Evolutionary conservation across 2,797 vertebrate species (phyloP), one percentile per base, ranked within the genome.

Genomic region (Scleropages formosus): DNA sequence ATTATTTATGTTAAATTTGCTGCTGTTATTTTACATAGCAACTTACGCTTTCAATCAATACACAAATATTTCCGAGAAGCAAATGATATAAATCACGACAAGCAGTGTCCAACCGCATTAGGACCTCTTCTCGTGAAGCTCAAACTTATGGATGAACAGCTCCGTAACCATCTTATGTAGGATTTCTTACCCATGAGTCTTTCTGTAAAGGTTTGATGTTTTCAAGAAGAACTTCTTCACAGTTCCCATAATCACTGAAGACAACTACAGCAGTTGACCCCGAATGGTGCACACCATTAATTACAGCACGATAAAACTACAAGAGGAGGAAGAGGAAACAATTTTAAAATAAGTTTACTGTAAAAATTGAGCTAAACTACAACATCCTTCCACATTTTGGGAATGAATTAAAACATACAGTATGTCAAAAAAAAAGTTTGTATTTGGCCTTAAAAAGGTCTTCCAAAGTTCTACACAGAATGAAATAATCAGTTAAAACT

Each of bases 171-270:
- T n/a, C 31, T 39, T 6, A 6, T 39, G 31, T 22, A 87, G 82
- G 78, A 0, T 80, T 86, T 85, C 95, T 89, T 93, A 99, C 98
- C 96, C 95, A 91, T 10, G 88, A 83, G 77, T 97, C 95, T 85
- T 93, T 89, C 79, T 94, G 85, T 85, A 96, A 79, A 74, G 96
- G 94, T 83, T 93, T 96, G 88, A 99, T 95, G 92, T 97, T 98
- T 85, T 95, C 94, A 82, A 99, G 93, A 80, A 98, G 93, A 76
- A 99, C 95, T 83, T 99, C 97, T 92, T 99, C 98, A 58, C 98
- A 99, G 91, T 98, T 99, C 78, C 97, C 98, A 78, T 98, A 99
- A 82, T 98, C 97, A 75, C 93, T 93, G 87, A 99, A 99, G 67
- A 97, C 96, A 80, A 99, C 96, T 84, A 99, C 98, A 12, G 96